Evolutionary conservation across 2,888 invertebrate genomes (phyloP), one percentile per base, ranked within the genome.

Genomic region (Habroteleia sp.): DNA sequence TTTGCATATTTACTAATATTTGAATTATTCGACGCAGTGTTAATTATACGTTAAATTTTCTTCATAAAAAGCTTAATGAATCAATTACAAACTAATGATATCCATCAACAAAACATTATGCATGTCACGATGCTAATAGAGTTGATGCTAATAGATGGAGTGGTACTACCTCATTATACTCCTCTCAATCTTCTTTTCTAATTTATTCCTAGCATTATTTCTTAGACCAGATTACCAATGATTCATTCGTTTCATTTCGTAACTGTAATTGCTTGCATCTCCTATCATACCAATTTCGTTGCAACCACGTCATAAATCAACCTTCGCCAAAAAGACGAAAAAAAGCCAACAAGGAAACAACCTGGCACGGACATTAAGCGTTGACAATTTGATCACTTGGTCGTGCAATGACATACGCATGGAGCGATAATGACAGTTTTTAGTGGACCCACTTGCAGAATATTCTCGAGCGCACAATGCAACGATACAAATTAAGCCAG

Each of bases 401-500:
- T 33, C 52, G 71, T 46, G 16, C 52, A 65, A 52, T 50, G 73
- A 73, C 65, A 60, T 37, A 50, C 31, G 60, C 41, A 27, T 10
- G 35, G 50, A 58, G 73, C 65, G 65, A 65, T 73, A 73, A 73
- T 73, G 73, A 73, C 44, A 29, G 58, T 42, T 65, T 63, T 44
- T 63, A 52, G 63, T 14, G 29, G 16, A 23, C 50, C 37, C 46
- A 56, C 72, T 58, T 48, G 48, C 27, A 20, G 44, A 62, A 29
- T 56, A 54, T 46, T 54, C 39, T 37, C 37, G 33, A 48, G 35
- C 23, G 37, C 29, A 54, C 56, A 54, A 46, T 46, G 72, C 71
- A 56, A 50, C 48, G 63, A 72, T 58, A 63, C 72, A 48, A 72
- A 72, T 72, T 56, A 50, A 48, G 72, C 54, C 29, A 46, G 27